These are phyloP conservation scores for Drosophila kepulauana DNA, from an alignment of 1,140 invertebrate species.

Conservation along the genomic window DNA sequence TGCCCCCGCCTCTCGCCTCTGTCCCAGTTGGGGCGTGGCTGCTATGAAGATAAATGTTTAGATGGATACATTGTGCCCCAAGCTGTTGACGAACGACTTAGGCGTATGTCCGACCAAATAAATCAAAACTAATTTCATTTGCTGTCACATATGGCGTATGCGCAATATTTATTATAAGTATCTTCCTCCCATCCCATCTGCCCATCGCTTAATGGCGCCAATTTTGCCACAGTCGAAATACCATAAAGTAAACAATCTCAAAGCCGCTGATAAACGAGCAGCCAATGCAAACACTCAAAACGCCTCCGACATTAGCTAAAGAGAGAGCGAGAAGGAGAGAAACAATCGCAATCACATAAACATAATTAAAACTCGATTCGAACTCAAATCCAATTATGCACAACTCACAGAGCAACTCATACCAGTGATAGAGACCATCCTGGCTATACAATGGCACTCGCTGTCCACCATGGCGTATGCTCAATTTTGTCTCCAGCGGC, in stretches of 20 bases:
- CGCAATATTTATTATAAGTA: constrained; percentile 52
- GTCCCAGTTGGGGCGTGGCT: constrained; percentile 25
- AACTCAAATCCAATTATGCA: constrained; percentile 1
- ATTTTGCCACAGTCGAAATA: constrained; percentile 64
- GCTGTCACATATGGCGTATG: constrained; percentile 63
- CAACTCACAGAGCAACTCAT: constrained; percentile 49
- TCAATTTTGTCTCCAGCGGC: constrained; percentile 17
- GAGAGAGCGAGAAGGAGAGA: not conserved
- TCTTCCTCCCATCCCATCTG: not conserved
- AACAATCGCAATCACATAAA: not conserved
- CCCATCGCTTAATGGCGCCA: constrained; percentile 50
- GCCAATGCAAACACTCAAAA: constrained; percentile 68
- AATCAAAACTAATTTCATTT: constrained; percentile 68
- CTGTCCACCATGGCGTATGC: constrained; percentile 22
- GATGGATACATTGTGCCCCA: not conserved
- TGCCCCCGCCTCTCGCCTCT: not conserved
- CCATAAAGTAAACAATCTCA: constrained; percentile 66
- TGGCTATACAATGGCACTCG: constrained; percentile 30
- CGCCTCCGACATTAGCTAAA: constrained; percentile 63
- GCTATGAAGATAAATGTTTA: constrained; percentile 27
- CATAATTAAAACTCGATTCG: constrained; percentile 5
- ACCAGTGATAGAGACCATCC: constrained; percentile 38
- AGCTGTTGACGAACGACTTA: constrained; percentile 53
- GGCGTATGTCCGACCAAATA: constrained; percentile 46
- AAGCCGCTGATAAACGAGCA: constrained; percentile 72